These are phyloP conservation scores for Allophyes oxyacanthae DNA, from an alignment of 2,888 invertebrate species.

Conservation along the genomic window DNA sequence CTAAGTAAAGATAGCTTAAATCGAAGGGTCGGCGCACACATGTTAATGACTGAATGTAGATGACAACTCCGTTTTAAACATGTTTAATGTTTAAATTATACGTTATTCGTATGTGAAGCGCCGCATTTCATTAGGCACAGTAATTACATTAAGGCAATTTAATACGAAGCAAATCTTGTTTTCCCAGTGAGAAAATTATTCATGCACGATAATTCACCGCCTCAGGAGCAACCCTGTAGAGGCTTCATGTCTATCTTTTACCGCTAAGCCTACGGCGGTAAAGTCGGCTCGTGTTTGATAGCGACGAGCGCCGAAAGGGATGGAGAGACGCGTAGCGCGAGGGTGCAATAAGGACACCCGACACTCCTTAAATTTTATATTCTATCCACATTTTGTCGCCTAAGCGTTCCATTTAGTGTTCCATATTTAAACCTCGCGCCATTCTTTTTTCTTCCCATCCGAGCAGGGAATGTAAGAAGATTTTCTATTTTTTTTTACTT, in stretches of 20 bases:
- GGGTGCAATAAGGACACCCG: conserved; percentile 74
- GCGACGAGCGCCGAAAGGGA: conserved; percentile 72
- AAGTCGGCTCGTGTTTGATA: conserved; percentile 83
- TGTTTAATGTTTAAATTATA: conserved; percentile 51
- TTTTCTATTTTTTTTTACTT: conserved; percentile 80
- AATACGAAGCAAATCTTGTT: conserved; percentile 71
- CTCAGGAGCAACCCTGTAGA: conserved; percentile 78
- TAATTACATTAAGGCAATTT: conserved; percentile 75
- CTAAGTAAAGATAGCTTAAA: conserved; percentile 21
- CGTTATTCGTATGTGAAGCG: conserved; percentile 44
- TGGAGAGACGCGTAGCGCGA: conserved; percentile 58
- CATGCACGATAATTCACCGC: conserved; percentile 72
- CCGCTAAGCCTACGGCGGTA: conserved; percentile 88
- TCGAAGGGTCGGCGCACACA: conserved; percentile 21
- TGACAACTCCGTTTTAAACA: conserved; percentile 49
- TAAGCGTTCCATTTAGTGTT: conserved; percentile 90
- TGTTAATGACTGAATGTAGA: conserved; percentile 40
- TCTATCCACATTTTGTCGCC: conserved; percentile 89
- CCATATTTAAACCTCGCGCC: conserved; percentile 88
- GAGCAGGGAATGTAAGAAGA: conserved; percentile 81
- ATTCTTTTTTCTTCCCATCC: conserved; percentile 82
- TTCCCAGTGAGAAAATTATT: conserved; percentile 74
- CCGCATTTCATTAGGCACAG: conserved; percentile 66
- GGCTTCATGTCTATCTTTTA: conserved; percentile 86
- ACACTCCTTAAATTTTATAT: conserved; percentile 87